Base-by-base conservation (phyloP, 2,113 vertebrate species). In the Neogobius melanostomus region DNA sequence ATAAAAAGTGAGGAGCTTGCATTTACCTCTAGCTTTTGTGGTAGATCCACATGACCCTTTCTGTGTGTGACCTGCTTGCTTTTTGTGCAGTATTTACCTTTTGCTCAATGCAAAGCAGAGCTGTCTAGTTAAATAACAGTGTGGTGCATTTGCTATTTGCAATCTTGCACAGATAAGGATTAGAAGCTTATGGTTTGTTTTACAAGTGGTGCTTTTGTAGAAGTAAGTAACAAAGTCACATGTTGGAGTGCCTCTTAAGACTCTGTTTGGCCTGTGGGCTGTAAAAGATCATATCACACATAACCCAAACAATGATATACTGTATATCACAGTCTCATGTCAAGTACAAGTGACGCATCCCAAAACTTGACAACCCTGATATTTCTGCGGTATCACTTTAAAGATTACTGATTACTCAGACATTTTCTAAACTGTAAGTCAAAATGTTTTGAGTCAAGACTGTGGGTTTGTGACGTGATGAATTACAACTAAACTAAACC, bases 61-160 rank as follows among this genome's bases (percentile, higher is more conserved):
- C n/a, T 59, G 46, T 28, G 0, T 51, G 63, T 4, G 64, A 47
- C 61, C 36, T 54, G 21, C 48, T 51, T 42, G 70, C 5, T 68
- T 72, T 66, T 45, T 53, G 71, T 45, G 67, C 71, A 65, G 62
- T 69, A 75, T 60, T 16, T 42, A 48, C 66, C 79, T 66, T 66
- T 14, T 52, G 71, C 77, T 75, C 56, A 42, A 85, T 83, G 88
- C 83, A 88, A 85, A 87, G 64, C 64, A 61, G 59, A 61, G 79
- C 64, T 70, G 79, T 80, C 59, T 61, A n/a, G 59, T 61, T 61
- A 45, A 52, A n/a, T 49, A 52, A 52, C 28, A 28, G 63, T 4
- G 56, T 3, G 5, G 51, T 15, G 11, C n/a, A 21, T 21, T 28
- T 15, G 61, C 52, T 53, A 36, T 36, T 36, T 36, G 28, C 28